Percentiles rank a stretch among this genome's conserved stretches.
Conservation (phyloP, 2,113 vertebrate species). For the Telmatochromis brichardi region DNA sequence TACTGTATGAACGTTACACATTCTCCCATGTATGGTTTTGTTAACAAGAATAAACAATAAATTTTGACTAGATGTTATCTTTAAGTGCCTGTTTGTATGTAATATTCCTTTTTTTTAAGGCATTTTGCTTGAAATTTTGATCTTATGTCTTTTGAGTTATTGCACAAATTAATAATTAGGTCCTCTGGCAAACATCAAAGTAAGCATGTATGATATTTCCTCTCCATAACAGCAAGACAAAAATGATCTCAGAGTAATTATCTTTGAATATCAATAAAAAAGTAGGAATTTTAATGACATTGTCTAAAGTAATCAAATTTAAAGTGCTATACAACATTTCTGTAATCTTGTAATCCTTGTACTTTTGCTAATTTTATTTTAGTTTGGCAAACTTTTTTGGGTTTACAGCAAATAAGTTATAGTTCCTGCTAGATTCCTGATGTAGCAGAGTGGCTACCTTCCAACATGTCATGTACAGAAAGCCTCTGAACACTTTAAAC, state of each 20-base stretch:
- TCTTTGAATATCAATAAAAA: background rate
- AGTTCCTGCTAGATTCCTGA: background rate
- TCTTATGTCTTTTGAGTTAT: background rate
- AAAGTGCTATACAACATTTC: background rate
- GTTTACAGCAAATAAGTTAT: background rate
- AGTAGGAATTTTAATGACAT: background rate
- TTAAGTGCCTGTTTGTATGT: background rate
- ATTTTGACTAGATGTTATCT: background rate
- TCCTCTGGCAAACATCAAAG: background rate
- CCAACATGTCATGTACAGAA: background rate
- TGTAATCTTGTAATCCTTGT: background rate
- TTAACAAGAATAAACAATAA: background rate
- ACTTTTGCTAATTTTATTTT: background rate
- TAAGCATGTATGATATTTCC: background rate
- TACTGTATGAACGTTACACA: background rate
- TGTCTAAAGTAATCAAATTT: background rate
- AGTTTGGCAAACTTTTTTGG: background rate
- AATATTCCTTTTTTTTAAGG: background rate
- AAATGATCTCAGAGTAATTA: background rate
- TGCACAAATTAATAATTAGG: background rate
- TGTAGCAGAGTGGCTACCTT: background rate
- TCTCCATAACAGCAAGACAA: background rate
- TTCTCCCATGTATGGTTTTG: background rate
- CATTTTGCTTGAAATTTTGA: background rate
- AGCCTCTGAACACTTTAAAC: background rate